phyloP scores from a whole-genome alignment of 2,797 vertebrate genomes.

The Oryzias sinensis region DNA sequence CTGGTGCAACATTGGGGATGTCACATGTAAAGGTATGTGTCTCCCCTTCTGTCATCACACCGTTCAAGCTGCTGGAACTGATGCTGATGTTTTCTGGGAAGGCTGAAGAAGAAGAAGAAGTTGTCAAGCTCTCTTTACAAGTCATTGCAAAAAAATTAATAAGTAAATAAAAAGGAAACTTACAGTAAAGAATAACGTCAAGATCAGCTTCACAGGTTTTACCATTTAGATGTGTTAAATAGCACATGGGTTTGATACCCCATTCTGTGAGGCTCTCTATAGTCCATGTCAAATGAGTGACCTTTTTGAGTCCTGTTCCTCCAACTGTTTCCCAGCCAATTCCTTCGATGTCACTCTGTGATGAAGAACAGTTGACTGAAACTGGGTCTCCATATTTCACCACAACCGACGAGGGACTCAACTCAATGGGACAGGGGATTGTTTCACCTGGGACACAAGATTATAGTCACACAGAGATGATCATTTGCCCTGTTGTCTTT shows the following conservation, averaged over 20 bases:
- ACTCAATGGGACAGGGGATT: slow-evolving; percentile 46
- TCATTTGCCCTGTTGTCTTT: too few species aligned
- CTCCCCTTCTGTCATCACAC: slow-evolving; percentile 23
- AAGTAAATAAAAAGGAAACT: slow-evolving; percentile 26
- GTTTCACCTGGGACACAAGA: slow-evolving; percentile 34
- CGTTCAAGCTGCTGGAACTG: not conserved
- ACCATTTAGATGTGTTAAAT: accelerated
- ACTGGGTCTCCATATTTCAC: slow-evolving; percentile 56
- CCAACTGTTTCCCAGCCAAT: slow-evolving; percentile 63
- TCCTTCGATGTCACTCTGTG: accelerated
- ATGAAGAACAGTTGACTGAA: slow-evolving; percentile 57
- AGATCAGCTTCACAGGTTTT: accelerated
- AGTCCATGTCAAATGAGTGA: slow-evolving; percentile 40
- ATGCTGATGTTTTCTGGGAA: slow-evolving; percentile 59
- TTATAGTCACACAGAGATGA: not conserved
- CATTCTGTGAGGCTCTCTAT: slow-evolving; percentile 22
- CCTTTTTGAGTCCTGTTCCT: accelerated
- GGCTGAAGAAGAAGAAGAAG: slow-evolving; percentile 42
- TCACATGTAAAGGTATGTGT: slow-evolving; percentile 48
- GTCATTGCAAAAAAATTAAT: not conserved
- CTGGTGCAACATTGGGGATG: slow-evolving; percentile 58
- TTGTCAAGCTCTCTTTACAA: not conserved
- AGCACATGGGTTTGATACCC: not conserved
- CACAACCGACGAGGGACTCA: slow-evolving; percentile 54
- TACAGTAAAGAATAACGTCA: slow-evolving; percentile 59